phyloP scores from a whole-genome alignment of 2,113 vertebrate species.

The Spilogale gracilis region DNA sequence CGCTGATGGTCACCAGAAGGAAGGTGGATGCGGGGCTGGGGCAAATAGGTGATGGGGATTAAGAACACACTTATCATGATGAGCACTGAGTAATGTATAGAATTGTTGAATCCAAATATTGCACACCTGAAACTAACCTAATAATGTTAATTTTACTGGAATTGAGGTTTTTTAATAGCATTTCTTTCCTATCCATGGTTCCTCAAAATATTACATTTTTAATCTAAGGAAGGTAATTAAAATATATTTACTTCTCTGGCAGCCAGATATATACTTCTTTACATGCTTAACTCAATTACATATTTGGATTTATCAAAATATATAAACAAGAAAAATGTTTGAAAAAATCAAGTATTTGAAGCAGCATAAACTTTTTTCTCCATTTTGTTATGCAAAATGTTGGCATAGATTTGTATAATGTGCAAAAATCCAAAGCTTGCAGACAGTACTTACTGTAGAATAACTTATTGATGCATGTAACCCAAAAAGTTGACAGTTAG shows the following conservation, averaged over 20 bases:
- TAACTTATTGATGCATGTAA: not conserved
- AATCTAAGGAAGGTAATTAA: not conserved
- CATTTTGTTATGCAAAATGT: not conserved
- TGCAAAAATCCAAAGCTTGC: not conserved
- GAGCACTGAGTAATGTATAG: not conserved
- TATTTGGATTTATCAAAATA: not conserved
- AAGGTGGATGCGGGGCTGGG: not conserved
- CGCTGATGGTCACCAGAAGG: not conserved
- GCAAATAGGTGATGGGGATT: not conserved
- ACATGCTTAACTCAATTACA: not conserved
- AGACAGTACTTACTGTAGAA: not conserved
- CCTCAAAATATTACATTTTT: not conserved
- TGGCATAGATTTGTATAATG: not conserved
- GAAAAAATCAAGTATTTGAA: not conserved
- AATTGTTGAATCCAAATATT: not conserved
- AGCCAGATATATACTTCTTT: not conserved
- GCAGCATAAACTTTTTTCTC: not conserved
- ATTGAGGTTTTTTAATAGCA: not conserved
- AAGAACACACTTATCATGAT: not conserved
- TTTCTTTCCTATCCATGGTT: not conserved
- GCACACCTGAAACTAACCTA: not conserved
- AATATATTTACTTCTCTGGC: not conserved
- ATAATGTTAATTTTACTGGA: not conserved
- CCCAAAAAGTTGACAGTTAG: not conserved
- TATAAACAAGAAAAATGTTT: not conserved